Conservation (phyloP, 35 echinoderm and acorn worm species). For the Chiridota heheva region DNA sequence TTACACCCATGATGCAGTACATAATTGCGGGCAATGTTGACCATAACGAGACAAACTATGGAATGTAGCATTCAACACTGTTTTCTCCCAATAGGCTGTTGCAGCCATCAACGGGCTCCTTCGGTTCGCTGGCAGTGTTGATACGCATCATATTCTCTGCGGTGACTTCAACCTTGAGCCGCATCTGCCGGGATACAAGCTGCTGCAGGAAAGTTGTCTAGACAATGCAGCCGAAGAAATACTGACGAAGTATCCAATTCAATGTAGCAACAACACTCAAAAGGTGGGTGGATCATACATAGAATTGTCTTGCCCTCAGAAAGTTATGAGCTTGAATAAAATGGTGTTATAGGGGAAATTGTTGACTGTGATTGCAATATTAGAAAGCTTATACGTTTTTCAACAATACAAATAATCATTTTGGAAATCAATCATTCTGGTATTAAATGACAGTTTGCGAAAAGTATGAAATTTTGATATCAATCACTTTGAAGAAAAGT, state of each 20-base stretch:
- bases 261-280: no score
- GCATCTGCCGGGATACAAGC: constrained; percentile 60
- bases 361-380: neutral
- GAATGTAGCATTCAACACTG: no score
- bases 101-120: constrained; percentile 36
- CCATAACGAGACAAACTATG: no score
- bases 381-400: neutral
- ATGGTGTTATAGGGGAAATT: neutral
- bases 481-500: no score
- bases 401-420: no score
- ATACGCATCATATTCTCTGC: constrained; percentile 43
- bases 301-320: neutral
- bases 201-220: constrained; percentile 45
- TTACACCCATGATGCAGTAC: no score
- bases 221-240: neutral
- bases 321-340: neutral
- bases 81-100: constrained; percentile 1
- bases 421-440: no score
- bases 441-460: no score
- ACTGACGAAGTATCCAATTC: constrained; percentile 20
- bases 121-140: constrained; percentile 17
- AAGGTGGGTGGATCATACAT: neutral
- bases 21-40: no score
- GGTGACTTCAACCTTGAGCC: constrained; percentile 81
- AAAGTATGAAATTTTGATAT: no score